Conservation (phyloP, 2,113 vertebrate genomes). For the pig (Sus scrofa) region T2T-Sscrofa CM000819.6:67712501-67713000, state of each 20-base stretch:
- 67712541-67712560: background rate
- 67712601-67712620: slow-evolving; percentile 19
- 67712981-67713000: background rate
- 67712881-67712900: background rate
- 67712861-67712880: background rate
- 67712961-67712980: background rate
- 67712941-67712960: background rate
- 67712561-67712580: background rate
- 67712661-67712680: background rate
- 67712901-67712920: background rate
- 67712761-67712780: background rate
- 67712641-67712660: background rate
- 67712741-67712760: background rate
- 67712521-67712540: background rate
- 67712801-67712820: background rate
- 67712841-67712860: background rate
- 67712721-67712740: background rate
- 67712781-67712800: background rate
- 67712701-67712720: background rate
- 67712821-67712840: background rate
- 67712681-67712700: background rate
- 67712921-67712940: background rate
- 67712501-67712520: background rate
- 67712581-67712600: background rate
- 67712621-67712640: background rate